Evolutionary conservation across 2,113 vertebrate genomes (phyloP), one percentile per base, ranked within the genome.

Genomic region (Ceyx margarethae): DNA sequence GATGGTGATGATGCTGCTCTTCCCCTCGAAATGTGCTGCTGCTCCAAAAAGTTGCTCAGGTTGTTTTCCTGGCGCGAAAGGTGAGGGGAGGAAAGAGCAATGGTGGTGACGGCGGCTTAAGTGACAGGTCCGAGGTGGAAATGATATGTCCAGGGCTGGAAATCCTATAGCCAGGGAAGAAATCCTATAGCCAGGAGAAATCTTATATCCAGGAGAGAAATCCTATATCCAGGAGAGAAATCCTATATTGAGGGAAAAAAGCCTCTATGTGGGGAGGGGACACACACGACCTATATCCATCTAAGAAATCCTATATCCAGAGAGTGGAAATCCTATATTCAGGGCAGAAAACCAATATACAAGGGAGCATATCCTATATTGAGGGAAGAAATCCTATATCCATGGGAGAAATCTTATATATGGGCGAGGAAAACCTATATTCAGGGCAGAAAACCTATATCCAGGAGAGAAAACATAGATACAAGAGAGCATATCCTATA

Each of bases 21-120:
- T 81, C 69, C 82, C 1, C 0, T 15, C 2, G 3, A 50, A 73
- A 60, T 0, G 0, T 28, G 50, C 19, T 45, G 9, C 0, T 1
- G 66, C n/a, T 62, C 71, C 8, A 37, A 3, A 0, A 83, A 92
- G 87, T 90, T 88, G 20, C n/a, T 90, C 3, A 0, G 60, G 51
- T 74, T 75, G 86, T 79, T 94, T 93, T 67, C 42, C 53, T 5
- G 0, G 5, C 3, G 48, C 6, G 10, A 87, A 85, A 82, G 89
- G 66, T 26, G 79, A 90, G 28, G 43, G 71, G 35, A 82, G 46
- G 5, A 71, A 87, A 37, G 77, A 91, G 64, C 18, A 2, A 18
- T 4, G 1, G 48, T 50, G 48, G 48, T 23, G 1, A 3, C 8
- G 1, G 48, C 1, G 3, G 77, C 46, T 93, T 45, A 40, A 79